These are phyloP conservation scores for Amphipoea lucens DNA, from an alignment of 2,888 invertebrate genomes.

Conservation along the genomic window DNA sequence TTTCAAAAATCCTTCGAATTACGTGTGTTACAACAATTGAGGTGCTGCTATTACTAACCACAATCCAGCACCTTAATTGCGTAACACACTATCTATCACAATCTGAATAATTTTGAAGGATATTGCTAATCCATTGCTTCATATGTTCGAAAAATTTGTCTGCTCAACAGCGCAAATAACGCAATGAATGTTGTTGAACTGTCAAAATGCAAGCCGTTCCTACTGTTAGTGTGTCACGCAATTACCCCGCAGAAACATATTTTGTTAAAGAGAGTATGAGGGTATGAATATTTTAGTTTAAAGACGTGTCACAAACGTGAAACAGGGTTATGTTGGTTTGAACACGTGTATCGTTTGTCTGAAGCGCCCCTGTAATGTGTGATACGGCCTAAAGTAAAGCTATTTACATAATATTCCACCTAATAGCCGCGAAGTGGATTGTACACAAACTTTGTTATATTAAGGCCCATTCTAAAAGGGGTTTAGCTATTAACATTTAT, in stretches of 20 bases:
- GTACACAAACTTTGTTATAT: slow-evolving; percentile 41
- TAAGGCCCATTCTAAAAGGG: slow-evolving; percentile 38
- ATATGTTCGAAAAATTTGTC: neutral
- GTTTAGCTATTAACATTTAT: slow-evolving; percentile 43
- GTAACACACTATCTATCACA: neutral
- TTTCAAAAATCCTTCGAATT: too few species aligned
- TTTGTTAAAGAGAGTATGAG: slow-evolving; percentile 2
- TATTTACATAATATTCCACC: slow-evolving; percentile 39
- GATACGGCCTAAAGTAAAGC: slow-evolving; percentile 48
- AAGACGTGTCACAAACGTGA: slow-evolving; percentile 60
- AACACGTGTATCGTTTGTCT: slow-evolving; percentile 48
- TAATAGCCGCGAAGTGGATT: slow-evolving; percentile 47
- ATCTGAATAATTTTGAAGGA: neutral
- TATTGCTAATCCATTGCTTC: neutral
- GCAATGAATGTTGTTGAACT: neutral
- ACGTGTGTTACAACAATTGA: too few species aligned
- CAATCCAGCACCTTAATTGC: too few species aligned
- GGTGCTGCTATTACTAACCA: neutral
- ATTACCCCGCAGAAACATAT: neutral
- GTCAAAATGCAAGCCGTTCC: neutral
- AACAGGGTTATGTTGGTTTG: slow-evolving; percentile 51
- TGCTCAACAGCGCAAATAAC: neutral
- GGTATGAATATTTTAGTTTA: slow-evolving; percentile 58
- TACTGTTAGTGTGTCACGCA: neutral
- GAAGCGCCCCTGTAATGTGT: slow-evolving; percentile 40